Evolutionary conservation across 2,888 invertebrate species (phyloP).

Genomic region (Oscheius myriophilus): DNA sequence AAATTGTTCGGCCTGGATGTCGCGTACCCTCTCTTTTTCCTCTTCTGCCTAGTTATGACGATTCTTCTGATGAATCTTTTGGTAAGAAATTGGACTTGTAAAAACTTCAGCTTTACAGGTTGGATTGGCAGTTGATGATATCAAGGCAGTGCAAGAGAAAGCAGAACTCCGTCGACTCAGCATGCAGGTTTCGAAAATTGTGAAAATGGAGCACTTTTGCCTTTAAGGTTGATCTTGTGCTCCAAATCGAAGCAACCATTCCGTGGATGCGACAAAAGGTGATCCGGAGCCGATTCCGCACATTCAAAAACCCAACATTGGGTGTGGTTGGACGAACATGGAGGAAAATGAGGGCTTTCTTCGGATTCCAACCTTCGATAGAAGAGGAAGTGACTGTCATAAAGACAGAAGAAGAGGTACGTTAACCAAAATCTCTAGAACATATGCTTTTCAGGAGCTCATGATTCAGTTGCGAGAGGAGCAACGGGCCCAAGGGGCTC

Average conservation of each 20-base stretch:
- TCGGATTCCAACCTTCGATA: slow-evolving; percentile 18
- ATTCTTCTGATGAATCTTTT: slow-evolving; percentile 72
- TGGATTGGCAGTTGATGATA: slow-evolving; percentile 75
- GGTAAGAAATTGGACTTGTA: slow-evolving; percentile 61
- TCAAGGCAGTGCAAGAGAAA: slow-evolving; percentile 74
- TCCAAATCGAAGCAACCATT: slow-evolving; percentile 49
- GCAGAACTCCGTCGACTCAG: slow-evolving; percentile 73
- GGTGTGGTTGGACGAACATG: not conserved
- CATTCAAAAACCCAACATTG: not conserved
- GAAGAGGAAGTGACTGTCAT: slow-evolving; percentile 1
- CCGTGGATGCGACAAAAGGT: slow-evolving; percentile 35
- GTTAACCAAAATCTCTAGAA: not conserved
- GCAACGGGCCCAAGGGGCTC: slow-evolving; percentile 34
- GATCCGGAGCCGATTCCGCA: slow-evolving; percentile 10
- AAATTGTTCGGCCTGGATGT: slow-evolving; percentile 53
- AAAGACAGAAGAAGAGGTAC: slow-evolving; percentile 25
- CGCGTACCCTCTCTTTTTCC: slow-evolving; percentile 72
- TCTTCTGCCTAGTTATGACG: slow-evolving; percentile 70
- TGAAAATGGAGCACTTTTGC: not conserved
- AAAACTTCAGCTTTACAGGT: slow-evolving; percentile 29
- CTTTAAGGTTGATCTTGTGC: slow-evolving; percentile 44
- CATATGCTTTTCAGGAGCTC: slow-evolving; percentile 35
- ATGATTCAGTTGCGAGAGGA: slow-evolving; percentile 35
- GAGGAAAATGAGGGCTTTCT: slow-evolving; percentile 5
- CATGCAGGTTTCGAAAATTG: slow-evolving; percentile 53